Evolutionary conservation across 2,797 vertebrate species (phyloP).

Genomic region (Galaxias olidus): DNA sequence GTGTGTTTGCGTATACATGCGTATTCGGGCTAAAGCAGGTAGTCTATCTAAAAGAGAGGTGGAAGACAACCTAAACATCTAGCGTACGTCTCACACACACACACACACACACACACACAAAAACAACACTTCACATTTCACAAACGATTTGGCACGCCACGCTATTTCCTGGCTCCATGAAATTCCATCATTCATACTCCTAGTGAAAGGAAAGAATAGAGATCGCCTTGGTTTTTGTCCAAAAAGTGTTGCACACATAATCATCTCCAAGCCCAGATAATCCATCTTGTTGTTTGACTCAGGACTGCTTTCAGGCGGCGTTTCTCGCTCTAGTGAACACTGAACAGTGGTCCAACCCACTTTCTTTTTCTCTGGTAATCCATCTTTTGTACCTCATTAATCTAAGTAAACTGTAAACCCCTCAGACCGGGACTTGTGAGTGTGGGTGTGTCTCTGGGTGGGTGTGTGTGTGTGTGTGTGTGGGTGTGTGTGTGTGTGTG

Average conservation of each 20-base stretch:
- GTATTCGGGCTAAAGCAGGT: not conserved
- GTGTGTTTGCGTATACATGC: too few relatives aligned
- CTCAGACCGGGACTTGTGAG: not conserved
- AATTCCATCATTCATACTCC: slow-evolving; percentile 49
- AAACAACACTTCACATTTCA: slow-evolving; percentile 50
- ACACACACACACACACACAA: slow-evolving; percentile 28
- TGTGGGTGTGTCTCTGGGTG: not conserved
- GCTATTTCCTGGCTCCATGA: slow-evolving; percentile 46
- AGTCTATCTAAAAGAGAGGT: not conserved
- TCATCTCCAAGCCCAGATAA: slow-evolving; percentile 44
- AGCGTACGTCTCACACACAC: not conserved
- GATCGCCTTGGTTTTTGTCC: slow-evolving; percentile 32
- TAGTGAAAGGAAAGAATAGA: slow-evolving; percentile 31
- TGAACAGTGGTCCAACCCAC: slow-evolving; percentile 7
- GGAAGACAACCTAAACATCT: too few relatives aligned
- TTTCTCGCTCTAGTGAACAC: slow-evolving; percentile 21
- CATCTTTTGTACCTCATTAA: slow-evolving; percentile 41
- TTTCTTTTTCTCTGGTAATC: slow-evolving; percentile 10
- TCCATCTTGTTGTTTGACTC: slow-evolving; percentile 59
- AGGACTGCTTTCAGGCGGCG: slow-evolving; percentile 38
- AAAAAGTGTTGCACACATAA: slow-evolving; percentile 36
- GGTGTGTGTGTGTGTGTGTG: not conserved
- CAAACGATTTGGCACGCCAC: slow-evolving; percentile 46
- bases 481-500: not conserved
- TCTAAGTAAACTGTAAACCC: slow-evolving; percentile 32